Conservation (phyloP, 2,797 vertebrate genomes). For the Sarcophilus harrisii region DNA sequence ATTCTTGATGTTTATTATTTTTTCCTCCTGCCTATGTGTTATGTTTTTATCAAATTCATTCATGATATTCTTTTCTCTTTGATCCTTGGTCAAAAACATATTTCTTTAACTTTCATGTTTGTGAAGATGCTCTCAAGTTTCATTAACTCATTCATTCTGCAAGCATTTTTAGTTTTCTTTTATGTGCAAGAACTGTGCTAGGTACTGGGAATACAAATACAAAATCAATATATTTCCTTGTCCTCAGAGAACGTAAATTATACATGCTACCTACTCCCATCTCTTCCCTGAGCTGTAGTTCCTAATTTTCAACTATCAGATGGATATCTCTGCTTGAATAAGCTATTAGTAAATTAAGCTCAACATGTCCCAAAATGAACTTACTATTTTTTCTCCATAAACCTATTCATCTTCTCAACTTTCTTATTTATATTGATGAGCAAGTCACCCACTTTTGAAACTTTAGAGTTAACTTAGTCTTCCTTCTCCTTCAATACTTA, state of each 20-base stretch:
- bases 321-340: neutral
- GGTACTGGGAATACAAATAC: neutral
- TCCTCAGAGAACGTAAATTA: neutral
- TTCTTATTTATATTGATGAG: neutral
- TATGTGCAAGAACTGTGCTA: neutral
- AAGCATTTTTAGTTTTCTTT: neutral
- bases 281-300: neutral
- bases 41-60: neutral
- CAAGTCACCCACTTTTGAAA: neutral
- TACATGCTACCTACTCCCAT: neutral
- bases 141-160: neutral
- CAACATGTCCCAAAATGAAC: neutral
- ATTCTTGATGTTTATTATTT: neutral
- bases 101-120: neutral
- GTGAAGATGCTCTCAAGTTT: neutral
- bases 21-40: neutral
- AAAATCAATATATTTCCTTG: neutral
- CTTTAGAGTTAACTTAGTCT: neutral
- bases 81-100: neutral
- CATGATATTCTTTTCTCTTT: neutral
- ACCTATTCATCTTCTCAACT: neutral
- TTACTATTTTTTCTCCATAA: neutral
- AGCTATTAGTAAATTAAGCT: neutral
- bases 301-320: neutral
- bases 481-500: neutral